phyloP scores from a whole-genome alignment of 2,797 vertebrate species.

The Erithacus rubecula region DNA sequence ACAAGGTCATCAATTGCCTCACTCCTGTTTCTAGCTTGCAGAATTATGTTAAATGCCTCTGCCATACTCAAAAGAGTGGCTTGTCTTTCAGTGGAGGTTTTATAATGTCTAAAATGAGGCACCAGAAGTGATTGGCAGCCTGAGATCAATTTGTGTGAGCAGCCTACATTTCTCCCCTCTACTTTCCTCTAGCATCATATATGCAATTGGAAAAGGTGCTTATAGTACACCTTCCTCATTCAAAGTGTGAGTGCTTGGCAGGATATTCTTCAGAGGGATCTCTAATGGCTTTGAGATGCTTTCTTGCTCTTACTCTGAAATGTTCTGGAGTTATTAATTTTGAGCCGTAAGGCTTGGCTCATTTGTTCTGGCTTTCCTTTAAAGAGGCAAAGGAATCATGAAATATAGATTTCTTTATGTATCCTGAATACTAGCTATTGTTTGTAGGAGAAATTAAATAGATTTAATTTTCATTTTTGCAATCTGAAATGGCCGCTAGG shows the following conservation, averaged over 20 bases:
- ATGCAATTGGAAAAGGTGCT: neutral
- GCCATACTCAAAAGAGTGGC: neutral
- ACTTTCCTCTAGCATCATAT: neutral
- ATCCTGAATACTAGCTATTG: neutral
- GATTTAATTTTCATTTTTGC: neutral
- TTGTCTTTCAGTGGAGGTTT: neutral
- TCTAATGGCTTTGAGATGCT: neutral
- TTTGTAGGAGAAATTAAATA: neutral
- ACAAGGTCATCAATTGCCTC: neutral
- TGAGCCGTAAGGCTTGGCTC: neutral
- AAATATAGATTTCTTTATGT: neutral
- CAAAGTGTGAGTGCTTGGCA: neutral
- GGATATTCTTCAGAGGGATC: neutral
- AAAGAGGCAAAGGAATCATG: neutral
- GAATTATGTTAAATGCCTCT: neutral
- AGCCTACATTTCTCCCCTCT: neutral
- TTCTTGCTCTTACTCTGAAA: neutral
- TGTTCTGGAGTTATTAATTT: neutral
- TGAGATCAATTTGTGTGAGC: neutral
- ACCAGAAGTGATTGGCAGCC: neutral
- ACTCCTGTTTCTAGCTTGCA: neutral
- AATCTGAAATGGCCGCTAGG: neutral
- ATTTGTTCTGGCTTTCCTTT: neutral
- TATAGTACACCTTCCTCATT: neutral
- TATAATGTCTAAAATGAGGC: neutral